Base-by-base conservation (phyloP, 2,797 vertebrate genomes). In the Rhynchotus rufescens region DNA sequence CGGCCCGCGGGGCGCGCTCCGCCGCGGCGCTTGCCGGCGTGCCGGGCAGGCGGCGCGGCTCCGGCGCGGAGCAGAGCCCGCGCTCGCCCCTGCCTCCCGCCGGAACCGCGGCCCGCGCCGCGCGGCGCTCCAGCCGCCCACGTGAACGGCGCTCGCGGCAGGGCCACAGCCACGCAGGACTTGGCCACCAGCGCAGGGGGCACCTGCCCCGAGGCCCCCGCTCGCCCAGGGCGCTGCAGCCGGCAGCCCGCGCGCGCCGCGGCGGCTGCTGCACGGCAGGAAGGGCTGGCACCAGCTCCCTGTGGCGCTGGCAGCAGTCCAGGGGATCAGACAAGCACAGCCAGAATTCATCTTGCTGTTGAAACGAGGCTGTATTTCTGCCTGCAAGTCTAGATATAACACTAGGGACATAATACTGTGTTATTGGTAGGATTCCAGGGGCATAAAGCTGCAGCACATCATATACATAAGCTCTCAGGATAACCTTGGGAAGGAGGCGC, bases 261-360 rank as follows among this genome's bases (percentile, higher is more conserved):
- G 44, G 21, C 30, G 74, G 22, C 34, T 56, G 23, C 71, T 34
- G 14, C 8, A 25, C 15, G 66, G n/a, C n/a, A 75, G 54, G 62
- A 76, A 82, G 36, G 45, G 21, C 36, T 89, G 45, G 42, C n/a
- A 85, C 6, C 44, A 82, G 34, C 9, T 80, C 57, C 80, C 3
- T 15, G n/a, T 82, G 86, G 56, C 3, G 3, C 17, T 54, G 45
- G 61, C 65, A 85, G 16, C 34, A 73, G 76, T 28, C 60, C 81
- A 66, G 57, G 62, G 32, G 21, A 71, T 52, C 72, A 72, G 59
- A 61, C 15, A 68, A 73, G 34, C 52, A 66, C 54, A 95, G 73
- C 34, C 61, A 91, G 36, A 93, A 82, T n/a, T 72, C 32, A 42
- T 77, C 36, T 88, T 66, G 91, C 67, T 80, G 17, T 76, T 91